Evolutionary conservation across 2,113 vertebrate species (phyloP).

Genomic region (Hippolais icterina): DNA sequence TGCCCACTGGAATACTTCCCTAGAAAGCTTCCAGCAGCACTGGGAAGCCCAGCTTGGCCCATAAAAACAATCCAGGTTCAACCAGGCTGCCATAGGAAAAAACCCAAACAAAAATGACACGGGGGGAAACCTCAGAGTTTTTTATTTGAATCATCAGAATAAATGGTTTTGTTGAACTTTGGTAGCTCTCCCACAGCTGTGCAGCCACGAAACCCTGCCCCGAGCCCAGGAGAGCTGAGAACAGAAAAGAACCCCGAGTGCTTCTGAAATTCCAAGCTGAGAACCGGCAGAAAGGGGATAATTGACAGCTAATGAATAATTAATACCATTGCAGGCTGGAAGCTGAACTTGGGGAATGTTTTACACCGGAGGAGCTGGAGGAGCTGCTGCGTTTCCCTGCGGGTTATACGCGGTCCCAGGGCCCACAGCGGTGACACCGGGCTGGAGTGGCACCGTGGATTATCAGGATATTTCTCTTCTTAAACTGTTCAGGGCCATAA

Average conservation of each 20-base stretch:
- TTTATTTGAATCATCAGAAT: neutral
- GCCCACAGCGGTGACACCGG: neutral
- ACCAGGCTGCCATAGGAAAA: neutral
- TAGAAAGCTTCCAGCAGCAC: neutral
- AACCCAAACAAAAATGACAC: neutral
- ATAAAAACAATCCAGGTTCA: neutral
- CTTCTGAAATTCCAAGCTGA: neutral
- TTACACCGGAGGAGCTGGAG: neutral
- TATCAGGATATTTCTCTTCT: neutral
- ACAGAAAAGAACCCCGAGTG: accelerated
- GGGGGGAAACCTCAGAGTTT: too few relatives aligned
- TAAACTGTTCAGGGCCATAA: neutral
- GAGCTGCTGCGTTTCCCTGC: neutral
- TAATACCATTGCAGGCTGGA: neutral
- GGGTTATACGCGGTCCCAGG: accelerated
- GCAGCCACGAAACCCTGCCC: neutral
- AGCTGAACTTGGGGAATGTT: neutral
- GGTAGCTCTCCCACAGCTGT: neutral
- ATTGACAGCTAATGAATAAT: neutral
- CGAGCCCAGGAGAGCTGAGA: neutral
- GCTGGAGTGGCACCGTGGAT: neutral
- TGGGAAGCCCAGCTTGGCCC: neutral
- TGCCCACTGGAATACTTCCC: neutral
- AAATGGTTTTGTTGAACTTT: neutral
- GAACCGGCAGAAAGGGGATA: neutral